phyloP scores from a whole-genome alignment of 2,797 vertebrate species.

The Sebastes miniatus region DNA sequence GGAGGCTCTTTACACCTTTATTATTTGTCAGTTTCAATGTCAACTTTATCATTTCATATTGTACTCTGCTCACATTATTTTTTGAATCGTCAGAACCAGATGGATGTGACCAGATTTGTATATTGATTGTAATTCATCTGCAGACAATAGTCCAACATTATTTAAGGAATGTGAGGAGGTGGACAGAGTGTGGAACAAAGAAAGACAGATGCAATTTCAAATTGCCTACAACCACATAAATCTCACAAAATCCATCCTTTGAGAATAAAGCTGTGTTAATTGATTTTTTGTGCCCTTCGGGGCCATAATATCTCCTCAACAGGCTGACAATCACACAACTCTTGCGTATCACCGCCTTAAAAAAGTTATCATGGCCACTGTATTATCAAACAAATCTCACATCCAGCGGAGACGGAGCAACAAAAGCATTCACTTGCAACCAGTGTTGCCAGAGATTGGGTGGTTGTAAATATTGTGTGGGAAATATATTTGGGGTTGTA shows the following conservation, averaged over 20 bases:
- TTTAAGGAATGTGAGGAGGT: background rate
- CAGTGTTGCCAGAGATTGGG: background rate
- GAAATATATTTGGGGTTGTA: too few relatives aligned
- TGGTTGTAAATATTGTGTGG: background rate
- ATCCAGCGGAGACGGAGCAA: background rate
- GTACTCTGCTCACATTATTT: background rate
- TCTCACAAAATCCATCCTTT: constrained; percentile 6
- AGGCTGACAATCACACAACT: background rate
- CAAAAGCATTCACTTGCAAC: background rate
- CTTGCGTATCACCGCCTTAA: background rate
- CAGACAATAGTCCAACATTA: background rate
- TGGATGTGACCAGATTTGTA: background rate
- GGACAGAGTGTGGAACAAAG: background rate
- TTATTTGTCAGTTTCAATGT: background rate
- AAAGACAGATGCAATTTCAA: background rate
- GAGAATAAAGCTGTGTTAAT: constrained; percentile 10
- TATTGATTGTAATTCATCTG: background rate
- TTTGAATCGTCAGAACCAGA: background rate
- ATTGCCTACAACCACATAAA: constrained; percentile 8
- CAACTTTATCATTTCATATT: background rate
- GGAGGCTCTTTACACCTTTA: background rate
- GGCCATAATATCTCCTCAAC: background rate
- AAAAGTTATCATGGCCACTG: background rate
- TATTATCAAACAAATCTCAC: background rate
- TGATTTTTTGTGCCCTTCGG: background rate